Evolutionary conservation across 2,888 invertebrate species (phyloP), one percentile per base, ranked within the genome.

Genomic region (Caenorhabditis sp.): DNA sequence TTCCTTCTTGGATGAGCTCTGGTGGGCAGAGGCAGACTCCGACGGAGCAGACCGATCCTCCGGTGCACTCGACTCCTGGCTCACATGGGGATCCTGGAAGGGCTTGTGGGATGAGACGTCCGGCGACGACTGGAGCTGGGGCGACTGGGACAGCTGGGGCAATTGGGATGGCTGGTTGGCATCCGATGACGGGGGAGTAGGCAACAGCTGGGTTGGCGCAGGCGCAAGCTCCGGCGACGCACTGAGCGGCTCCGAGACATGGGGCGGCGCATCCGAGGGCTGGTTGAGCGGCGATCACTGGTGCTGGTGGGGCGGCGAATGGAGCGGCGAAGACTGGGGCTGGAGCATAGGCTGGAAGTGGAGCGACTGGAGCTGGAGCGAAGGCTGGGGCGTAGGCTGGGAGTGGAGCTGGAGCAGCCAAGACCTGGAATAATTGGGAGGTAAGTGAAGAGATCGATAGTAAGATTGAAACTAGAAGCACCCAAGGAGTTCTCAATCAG

Each of bases 1-100:
- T 90, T 58, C 91, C 91, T 74, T 91, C 91, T 85, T 91, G 91
- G 69, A 91, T 88, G 66, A 91, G 86, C 83, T 91, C 91, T 75
- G 91, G 91, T 63, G 91, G 91, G 86, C 91, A 91, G 80, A 91
- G 85, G 84, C 91, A 91, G 41, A 91, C 89, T 76, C 91, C 91
- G 80, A 89, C 89, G 59, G 91, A 90, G 89, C 91, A 91, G 66
- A 91, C 90, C 28, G 89, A 89, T 66, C 91, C 91, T 63, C 91
- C 91, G 68, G 91, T 91, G 86, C 91, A 91, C 84, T 91, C 91
- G 76, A 91, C 91, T 87, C 91, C 91, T 47, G 90, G 91, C 84
- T 90, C 90, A 80, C 91, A 91, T 38, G 89, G 89, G 10, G 90
- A 89, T 75, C 90, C 90, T 49, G 84, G 84, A n/a, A 84, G 80